Percentiles rank a stretch among this genome's conserved stretches.
Evolutionary conservation across 2,113 vertebrate genomes (phyloP).

Genomic region (Nanorana parkeri): DNA sequence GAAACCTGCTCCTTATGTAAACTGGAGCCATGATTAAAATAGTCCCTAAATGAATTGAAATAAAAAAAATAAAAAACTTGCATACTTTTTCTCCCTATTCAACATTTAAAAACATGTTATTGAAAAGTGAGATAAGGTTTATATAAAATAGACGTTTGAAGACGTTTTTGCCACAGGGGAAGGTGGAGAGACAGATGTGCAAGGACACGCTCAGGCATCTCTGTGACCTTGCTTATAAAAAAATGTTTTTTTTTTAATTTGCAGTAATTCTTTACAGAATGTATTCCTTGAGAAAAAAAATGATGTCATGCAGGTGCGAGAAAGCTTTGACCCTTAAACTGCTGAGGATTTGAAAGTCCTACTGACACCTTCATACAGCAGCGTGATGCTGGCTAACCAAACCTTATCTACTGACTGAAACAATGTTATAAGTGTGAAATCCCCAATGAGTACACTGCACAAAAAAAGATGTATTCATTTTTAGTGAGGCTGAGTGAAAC

Average conservation of each 20-base stretch:
- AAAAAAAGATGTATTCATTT: too few relatives aligned
- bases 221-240: background rate
- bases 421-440: too few relatives aligned
- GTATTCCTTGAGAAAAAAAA: too few relatives aligned
- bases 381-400: too few relatives aligned
- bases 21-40: slow-evolving; percentile 2
- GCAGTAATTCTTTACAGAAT: background rate
- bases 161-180: slow-evolving; percentile 33
- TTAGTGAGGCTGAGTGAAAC: too few relatives aligned
- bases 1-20: slow-evolving; percentile 12
- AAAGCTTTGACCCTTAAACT: too few relatives aligned
- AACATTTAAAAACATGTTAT: slow-evolving; percentile 38
- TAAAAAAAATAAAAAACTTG: slow-evolving; percentile 12
- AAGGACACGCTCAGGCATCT: slow-evolving; percentile 31
- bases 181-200: slow-evolving; percentile 13
- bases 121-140: slow-evolving; percentile 24
- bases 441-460: too few relatives aligned
- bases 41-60: background rate
- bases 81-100: background rate
- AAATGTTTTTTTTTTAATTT: slow-evolving; percentile 8
- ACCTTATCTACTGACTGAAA: too few relatives aligned
- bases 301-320: too few relatives aligned
- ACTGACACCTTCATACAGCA: too few relatives aligned
- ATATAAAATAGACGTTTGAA: slow-evolving; percentile 38
- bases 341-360: too few relatives aligned